These are phyloP conservation scores for Stegostoma tigrinum DNA, from an alignment of 2,113 vertebrate species.

Conservation along the genomic window DNA sequence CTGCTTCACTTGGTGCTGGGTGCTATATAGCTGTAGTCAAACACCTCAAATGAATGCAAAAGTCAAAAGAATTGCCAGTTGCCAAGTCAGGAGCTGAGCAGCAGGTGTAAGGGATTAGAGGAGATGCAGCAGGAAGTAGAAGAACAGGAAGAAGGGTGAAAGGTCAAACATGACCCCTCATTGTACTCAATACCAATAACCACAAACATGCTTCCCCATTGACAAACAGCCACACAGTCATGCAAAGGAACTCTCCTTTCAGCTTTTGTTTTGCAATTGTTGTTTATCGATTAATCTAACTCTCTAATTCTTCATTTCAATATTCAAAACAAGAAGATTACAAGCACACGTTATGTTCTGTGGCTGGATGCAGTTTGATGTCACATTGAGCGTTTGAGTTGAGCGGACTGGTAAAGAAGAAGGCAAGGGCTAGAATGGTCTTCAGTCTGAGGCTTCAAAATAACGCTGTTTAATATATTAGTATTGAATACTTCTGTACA, in stretches of 20 bases:
- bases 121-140: not conserved
- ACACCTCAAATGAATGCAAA: not conserved
- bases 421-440: no score
- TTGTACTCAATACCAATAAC: not conserved
- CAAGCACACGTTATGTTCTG: no score
- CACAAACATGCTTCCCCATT: not conserved
- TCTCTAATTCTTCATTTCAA: not conserved
- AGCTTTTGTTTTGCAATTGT: not conserved
- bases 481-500: no score
- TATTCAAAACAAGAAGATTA: not conserved
- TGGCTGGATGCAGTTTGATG: no score
- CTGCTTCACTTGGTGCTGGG: not conserved
- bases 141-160: no score
- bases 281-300: not conserved
- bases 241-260: not conserved
- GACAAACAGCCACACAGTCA: not conserved
- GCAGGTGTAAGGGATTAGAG: not conserved
- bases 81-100: not conserved
- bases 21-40: not conserved
- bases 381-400: no score
- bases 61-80: not conserved
- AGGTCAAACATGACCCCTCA: no score
- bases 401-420: no score
- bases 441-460: no score
- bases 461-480: no score